A percentile compares a stretch with the other conserved stretches of the same genome.
Evolutionary conservation across 2,888 invertebrate genomes (phyloP).

Genomic region (Odontocolon sp.): DNA sequence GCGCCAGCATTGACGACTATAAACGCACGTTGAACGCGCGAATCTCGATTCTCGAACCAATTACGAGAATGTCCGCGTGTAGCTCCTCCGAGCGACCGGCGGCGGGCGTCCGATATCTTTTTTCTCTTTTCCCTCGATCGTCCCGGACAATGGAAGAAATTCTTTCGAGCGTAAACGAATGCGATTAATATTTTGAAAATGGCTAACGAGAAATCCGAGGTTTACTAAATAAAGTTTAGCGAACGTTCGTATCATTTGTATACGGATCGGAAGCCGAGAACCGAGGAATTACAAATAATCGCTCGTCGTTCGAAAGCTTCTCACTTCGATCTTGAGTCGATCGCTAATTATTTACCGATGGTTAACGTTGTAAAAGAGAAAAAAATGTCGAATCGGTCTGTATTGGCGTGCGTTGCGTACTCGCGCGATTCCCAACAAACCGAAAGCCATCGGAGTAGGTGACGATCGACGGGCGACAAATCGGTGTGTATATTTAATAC

Average conservation of each 20-base stretch:
- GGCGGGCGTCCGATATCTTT: slow-evolving; percentile 16
- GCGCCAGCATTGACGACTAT: slow-evolving; percentile 4
- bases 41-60: slow-evolving; percentile 28
- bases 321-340: slow-evolving; percentile 17
- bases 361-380: background rate
- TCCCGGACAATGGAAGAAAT: slow-evolving; percentile 75
- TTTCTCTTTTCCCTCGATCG: slow-evolving; percentile 35
- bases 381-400: slow-evolving; percentile 2
- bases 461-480: slow-evolving; percentile 79
- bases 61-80: slow-evolving; percentile 25
- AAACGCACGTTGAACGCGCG: slow-evolving; percentile 23
- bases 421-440: slow-evolving; percentile 69
- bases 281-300: slow-evolving; percentile 44
- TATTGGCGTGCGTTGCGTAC: slow-evolving; percentile 51
- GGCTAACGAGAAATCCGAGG: slow-evolving; percentile 52
- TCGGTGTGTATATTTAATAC: slow-evolving; percentile 80
- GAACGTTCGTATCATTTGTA: slow-evolving; percentile 44
- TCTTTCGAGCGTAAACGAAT: slow-evolving; percentile 76
- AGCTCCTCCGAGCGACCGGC: slow-evolving; percentile 7
- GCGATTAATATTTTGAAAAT: slow-evolving; percentile 58
- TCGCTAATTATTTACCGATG: background rate
- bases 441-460: slow-evolving; percentile 79
- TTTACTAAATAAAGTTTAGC: slow-evolving; percentile 48
- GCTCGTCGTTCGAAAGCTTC: slow-evolving; percentile 8
- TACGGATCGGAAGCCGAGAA: no score